phyloP scores from a whole-genome alignment of 1,140 invertebrate species.

The Cydia amplana region DNA sequence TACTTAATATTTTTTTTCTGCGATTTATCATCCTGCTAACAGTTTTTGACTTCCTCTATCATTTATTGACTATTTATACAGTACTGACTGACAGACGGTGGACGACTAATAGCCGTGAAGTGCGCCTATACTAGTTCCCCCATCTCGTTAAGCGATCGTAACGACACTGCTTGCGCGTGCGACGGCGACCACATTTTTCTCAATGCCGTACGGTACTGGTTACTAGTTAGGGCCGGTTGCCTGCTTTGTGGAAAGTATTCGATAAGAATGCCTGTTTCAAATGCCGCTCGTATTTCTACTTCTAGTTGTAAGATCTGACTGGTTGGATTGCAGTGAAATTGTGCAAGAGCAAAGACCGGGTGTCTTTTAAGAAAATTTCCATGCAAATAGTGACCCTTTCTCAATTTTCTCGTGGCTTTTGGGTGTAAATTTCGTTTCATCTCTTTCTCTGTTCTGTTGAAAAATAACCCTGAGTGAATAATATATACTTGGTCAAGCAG shows the following conservation, averaged over 20 bases:
- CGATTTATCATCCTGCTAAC: too few species aligned
- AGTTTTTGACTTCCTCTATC: too few species aligned
- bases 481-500: too few species aligned
- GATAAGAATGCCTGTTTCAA: conserved; percentile 8
- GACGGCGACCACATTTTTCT: conserved; percentile 28
- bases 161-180: neutral
- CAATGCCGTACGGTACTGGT: conserved; percentile 23
- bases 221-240: conserved; percentile 11
- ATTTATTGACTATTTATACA: too few species aligned
- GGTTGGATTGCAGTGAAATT: neutral
- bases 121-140: too few species aligned
- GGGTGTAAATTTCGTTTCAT: too few species aligned
- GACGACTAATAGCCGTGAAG: too few species aligned
- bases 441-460: too few species aligned
- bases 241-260: conserved; percentile 24
- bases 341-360: neutral
- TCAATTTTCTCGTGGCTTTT: too few species aligned
- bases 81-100: too few species aligned
- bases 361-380: neutral
- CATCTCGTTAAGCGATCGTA: neutral
- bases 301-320: neutral
- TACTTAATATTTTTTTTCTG: too few species aligned
- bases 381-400: neutral
- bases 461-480: too few species aligned
- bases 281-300: conserved; percentile 4